Conservation (phyloP, 2,113 vertebrate genomes). For the Thermophis baileyi region DNA sequence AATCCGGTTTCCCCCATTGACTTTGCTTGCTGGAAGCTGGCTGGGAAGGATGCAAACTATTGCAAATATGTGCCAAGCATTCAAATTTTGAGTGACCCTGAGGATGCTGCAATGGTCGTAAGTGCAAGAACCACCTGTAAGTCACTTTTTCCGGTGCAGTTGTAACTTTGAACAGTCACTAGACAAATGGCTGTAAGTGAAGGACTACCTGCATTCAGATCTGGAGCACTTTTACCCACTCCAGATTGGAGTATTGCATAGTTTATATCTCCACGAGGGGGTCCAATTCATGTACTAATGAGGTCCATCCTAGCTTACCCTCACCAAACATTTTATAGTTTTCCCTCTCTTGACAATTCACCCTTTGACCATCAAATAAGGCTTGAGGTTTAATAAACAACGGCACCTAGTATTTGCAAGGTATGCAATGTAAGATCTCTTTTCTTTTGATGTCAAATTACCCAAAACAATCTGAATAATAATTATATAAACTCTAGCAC, state of each 20-base stretch:
- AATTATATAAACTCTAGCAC: background rate
- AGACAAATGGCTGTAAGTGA: background rate
- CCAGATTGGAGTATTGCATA: background rate
- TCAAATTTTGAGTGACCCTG: background rate
- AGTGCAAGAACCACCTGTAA: background rate
- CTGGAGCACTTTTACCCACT: background rate
- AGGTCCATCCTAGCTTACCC: background rate
- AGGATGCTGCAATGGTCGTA: background rate
- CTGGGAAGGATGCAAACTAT: background rate
- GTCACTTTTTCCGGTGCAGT: background rate
- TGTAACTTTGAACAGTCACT: background rate
- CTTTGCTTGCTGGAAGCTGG: background rate
- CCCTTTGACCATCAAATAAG: background rate
- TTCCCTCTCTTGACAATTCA: background rate
- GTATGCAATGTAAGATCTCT: background rate
- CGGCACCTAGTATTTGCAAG: background rate
- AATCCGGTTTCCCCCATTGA: background rate
- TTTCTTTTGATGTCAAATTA: background rate
- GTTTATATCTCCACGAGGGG: background rate
- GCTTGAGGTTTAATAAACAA: background rate
- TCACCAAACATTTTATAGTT: background rate
- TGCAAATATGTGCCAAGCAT: background rate
- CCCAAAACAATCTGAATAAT: background rate
- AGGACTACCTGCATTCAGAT: background rate
- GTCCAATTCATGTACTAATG: background rate